Evolutionary conservation across 2,888 invertebrate genomes (phyloP).

Genomic region (Harpalus rubripes): DNA sequence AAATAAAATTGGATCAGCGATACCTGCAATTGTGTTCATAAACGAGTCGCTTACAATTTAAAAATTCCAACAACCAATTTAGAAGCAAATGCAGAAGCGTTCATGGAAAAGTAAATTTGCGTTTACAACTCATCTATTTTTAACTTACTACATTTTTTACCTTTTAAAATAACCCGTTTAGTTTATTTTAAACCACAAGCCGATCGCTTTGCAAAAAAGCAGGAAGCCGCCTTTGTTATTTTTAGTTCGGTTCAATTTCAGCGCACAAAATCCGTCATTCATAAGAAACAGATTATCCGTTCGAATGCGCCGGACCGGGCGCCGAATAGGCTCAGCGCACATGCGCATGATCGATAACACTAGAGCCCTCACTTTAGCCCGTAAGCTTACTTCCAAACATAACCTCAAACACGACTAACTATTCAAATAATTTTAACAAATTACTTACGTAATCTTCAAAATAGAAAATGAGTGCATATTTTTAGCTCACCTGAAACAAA

Average conservation of each 20-base stretch:
- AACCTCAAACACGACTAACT: background rate
- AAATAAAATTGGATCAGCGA: conserved; percentile 14
- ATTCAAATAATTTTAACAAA: background rate
- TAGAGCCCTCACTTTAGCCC: conserved; percentile 24
- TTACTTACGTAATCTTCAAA: conserved; percentile 12
- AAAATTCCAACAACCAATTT: conserved; percentile 32
- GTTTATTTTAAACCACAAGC: conserved; percentile 57
- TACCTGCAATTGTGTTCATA: conserved; percentile 29
- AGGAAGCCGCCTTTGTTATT: conserved; percentile 51
- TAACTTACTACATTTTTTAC: conserved; percentile 51
- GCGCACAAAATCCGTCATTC: conserved; percentile 58
- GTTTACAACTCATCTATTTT: conserved; percentile 59
- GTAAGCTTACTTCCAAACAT: background rate
- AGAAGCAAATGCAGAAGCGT: conserved; percentile 24
- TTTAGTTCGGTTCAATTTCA: conserved; percentile 61
- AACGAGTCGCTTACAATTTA: conserved; percentile 13
- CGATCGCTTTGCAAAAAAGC: conserved; percentile 53
- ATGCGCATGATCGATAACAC: conserved; percentile 23
- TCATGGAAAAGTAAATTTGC: conserved; percentile 35
- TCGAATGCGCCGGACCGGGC: conserved; percentile 60
- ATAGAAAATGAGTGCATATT: background rate
- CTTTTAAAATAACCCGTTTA: conserved; percentile 56
- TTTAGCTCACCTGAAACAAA: background rate
- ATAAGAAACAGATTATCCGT: conserved; percentile 63
- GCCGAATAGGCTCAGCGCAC: conserved; percentile 24